A percentile compares a stretch with the other conserved stretches of the same genome.
These are phyloP conservation scores for Drosophila nasuta DNA, from an alignment of 1,140 invertebrate species.

Conservation along the genomic window DNA sequence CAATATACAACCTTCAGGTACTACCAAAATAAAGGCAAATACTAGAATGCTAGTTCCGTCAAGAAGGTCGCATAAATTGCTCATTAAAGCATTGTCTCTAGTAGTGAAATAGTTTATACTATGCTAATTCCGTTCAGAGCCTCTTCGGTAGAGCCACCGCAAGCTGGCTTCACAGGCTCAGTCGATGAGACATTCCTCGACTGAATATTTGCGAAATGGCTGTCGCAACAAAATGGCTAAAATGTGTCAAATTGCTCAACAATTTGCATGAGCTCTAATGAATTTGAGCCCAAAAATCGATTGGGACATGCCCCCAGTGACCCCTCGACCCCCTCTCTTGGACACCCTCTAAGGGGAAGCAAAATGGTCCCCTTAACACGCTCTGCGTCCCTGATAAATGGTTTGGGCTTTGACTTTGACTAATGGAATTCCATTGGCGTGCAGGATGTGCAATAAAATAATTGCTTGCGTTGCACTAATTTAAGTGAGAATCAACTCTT, in stretches of 20 bases:
- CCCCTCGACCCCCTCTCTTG: background rate
- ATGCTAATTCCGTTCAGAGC: no score
- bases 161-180: no score
- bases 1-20: no score
- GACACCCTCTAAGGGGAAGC: no score
- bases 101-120: no score
- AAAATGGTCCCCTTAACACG: background rate
- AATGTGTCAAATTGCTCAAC: constrained; percentile 63
- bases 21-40: no score
- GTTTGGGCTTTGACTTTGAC: constrained; percentile 71
- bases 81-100: no score
- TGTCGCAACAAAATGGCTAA: constrained; percentile 23
- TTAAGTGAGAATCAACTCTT: constrained; percentile 24
- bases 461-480: constrained; percentile 57
- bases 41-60: no score
- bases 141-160: background rate
- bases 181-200: background rate
- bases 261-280: constrained; percentile 54
- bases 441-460: constrained; percentile 57
- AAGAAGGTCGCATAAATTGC: no score
- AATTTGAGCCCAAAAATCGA: constrained; percentile 45
- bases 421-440: constrained; percentile 66
- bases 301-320: background rate
- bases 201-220: background rate
- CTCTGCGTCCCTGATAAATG: constrained; percentile 40